Evolutionary conservation across 2,113 vertebrate genomes (phyloP), one percentile per base, ranked within the genome.

Genomic region (Echinops telfairi): DNA sequence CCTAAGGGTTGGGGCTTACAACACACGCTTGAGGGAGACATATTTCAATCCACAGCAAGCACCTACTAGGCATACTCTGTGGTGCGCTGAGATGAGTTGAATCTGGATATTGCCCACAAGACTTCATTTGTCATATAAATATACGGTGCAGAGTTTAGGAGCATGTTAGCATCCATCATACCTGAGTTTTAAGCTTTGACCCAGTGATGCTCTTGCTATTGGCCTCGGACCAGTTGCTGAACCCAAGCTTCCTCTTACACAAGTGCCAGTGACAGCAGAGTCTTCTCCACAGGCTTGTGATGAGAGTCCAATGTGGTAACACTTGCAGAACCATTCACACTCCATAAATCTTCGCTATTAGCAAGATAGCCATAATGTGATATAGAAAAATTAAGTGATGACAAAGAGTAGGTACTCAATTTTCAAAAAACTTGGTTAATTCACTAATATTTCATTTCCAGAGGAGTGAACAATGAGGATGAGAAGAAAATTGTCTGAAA

Each of bases 321-420:
- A 64, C 92, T 88, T 89, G 33, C 86, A 93, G 89, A 68, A 33
- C 79, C 40, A 20, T 76, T 23, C 60, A 20, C 9, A 70, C 31
- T 81, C 87, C 86, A 83, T 83, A 92, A 92, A 96, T 94, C 88
- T 81, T 77, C 62, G 66, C 6, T 53, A 73, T 90, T 68, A 73
- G 77, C 83, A 81, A 83, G 83, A 88, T 57, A 92, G 43, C 36
- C 89, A 93, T 92, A 94, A 95, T 70, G 81, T 9, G 86, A 88
- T 88, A n/a, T 47, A 93, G 77, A 22, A 71, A 94, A 94, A 91
- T 94, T 89, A 95, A 90, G 83, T 71, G 60, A 95, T 84, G 77
- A 22, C 33, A 89, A 60, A 68, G 94, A 95, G 83, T 94, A 88
- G 78, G 77, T 79, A 80, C 64, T 95, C 92, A 92, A 88, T 90